Percentiles rank a stretch among this genome's conserved stretches.
Conservation (phyloP, 2,113 vertebrate genomes). For the Hipposideros armiger region DNA sequence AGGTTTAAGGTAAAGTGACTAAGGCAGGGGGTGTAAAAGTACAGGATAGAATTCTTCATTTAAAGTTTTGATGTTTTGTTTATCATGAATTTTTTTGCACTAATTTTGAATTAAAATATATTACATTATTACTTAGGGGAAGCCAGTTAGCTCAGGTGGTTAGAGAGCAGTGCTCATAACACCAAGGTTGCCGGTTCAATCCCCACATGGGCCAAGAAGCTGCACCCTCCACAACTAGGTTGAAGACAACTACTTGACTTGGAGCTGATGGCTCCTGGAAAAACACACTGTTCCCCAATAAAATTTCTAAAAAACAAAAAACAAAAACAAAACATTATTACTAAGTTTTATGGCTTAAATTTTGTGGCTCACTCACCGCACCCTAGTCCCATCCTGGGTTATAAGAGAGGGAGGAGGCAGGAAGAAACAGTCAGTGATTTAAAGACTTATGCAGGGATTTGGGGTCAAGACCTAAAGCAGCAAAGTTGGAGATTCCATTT, state of each 20-base stretch:
- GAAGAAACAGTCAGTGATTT: constrained; percentile 26
- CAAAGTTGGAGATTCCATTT: constrained; percentile 61
- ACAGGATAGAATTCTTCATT: not conserved
- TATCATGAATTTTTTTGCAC: not conserved
- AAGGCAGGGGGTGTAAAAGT: not conserved
- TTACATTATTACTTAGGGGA: not conserved
- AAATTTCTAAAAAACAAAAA: too few species aligned
- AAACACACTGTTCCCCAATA: too few species aligned
- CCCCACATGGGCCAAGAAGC: too few species aligned
- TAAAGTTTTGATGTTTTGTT: constrained; percentile 42
- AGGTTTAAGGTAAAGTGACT: not conserved
- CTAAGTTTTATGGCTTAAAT: not conserved
- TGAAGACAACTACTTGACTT: too few species aligned
- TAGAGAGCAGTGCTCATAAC: too few species aligned
- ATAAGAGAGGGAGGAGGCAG: not conserved
- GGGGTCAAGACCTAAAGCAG: constrained; percentile 59
- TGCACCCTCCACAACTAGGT: too few species aligned
- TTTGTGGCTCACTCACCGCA: not conserved
- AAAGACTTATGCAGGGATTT: constrained; percentile 27
- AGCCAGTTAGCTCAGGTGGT: too few species aligned
- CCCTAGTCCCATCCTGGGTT: not conserved
- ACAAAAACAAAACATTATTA: not conserved
- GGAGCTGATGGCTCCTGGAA: too few species aligned
- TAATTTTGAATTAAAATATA: constrained; percentile 34
- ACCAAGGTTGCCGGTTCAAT: too few species aligned